Conservation (phyloP, 2,113 vertebrate genomes). For the Ancistrus triradiatus region DNA sequence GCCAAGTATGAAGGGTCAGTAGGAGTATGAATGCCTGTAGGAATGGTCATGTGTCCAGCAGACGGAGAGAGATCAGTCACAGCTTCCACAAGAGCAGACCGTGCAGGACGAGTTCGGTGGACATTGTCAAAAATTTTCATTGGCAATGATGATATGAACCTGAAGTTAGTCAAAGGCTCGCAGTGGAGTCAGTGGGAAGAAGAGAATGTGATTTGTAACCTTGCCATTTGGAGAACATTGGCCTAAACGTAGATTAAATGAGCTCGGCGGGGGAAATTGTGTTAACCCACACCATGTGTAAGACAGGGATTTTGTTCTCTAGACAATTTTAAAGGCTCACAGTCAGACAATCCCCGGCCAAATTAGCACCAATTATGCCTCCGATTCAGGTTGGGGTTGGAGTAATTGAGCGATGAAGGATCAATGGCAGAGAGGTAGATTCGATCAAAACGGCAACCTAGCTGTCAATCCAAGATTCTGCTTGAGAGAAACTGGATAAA, state of each 20-base stretch:
- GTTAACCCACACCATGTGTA: conserved; percentile 26
- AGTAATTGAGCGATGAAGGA: conserved; percentile 37
- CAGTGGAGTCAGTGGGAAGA: background rate
- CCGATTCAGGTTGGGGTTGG: conserved; percentile 43
- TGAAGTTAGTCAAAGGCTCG: background rate
- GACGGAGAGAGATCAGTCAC: no score
- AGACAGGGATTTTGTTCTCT: conserved; percentile 34
- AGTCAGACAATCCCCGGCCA: conserved; percentile 35
- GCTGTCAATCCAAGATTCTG: conserved; percentile 37
- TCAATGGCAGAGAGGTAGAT: conserved; percentile 20
- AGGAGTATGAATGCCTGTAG: no score
- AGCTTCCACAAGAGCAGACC: no score
- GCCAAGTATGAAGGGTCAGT: no score
- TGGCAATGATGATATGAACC: background rate
- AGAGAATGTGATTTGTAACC: conserved; percentile 26
- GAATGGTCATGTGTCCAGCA: no score
- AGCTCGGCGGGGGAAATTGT: conserved; percentile 32
- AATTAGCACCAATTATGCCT: conserved; percentile 51
- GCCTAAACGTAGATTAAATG: conserved; percentile 48
- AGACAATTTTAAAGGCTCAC: conserved; percentile 39
- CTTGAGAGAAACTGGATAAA: background rate
- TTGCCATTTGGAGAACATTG: conserved; percentile 36
- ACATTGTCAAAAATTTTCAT: no score
- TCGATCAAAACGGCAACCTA: conserved; percentile 32
- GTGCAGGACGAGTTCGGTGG: no score